phyloP scores from a whole-genome alignment of 1,140 invertebrate genomes.

The Chironomus striatipennis region DNA sequence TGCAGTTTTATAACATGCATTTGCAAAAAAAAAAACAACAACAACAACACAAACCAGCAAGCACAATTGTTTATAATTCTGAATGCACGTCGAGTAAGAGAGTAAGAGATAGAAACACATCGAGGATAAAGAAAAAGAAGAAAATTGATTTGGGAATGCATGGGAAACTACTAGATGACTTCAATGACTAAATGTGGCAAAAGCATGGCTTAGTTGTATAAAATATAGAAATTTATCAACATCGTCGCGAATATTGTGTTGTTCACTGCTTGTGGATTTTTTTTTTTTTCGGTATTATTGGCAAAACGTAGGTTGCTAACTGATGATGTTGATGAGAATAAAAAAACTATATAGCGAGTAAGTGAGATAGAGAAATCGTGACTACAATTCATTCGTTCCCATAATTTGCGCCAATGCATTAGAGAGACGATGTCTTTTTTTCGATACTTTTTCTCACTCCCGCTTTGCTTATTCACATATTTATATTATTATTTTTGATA shows the following conservation, averaged over 20 bases:
- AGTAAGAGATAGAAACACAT: not conserved
- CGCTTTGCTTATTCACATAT: too few relatives aligned
- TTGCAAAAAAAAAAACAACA: too few relatives aligned
- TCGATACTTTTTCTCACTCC: too few relatives aligned
- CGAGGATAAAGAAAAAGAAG: not conserved
- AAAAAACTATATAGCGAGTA: too few relatives aligned
- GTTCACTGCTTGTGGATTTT: too few relatives aligned
- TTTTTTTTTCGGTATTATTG: too few relatives aligned
- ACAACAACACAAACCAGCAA: too few relatives aligned
- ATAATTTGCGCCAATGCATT: not conserved
- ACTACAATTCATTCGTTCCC: not conserved
- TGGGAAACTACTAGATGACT: not conserved
- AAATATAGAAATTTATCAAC: slow-evolving; percentile 14
- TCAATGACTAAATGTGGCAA: not conserved
- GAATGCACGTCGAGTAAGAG: not conserved
- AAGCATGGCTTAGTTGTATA: not conserved
- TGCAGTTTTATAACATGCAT: too few relatives aligned
- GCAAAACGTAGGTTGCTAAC: not conserved
- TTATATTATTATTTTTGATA: too few relatives aligned
- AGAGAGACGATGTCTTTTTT: not conserved
- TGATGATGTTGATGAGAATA: not conserved
- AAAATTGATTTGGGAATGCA: slow-evolving; percentile 12
- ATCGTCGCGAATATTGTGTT: not conserved
- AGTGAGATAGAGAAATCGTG: not conserved
- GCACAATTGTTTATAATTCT: not conserved